These are phyloP conservation scores for Malurus melanocephalus DNA, from an alignment of 2,113 vertebrate genomes.

Conservation along the genomic window DNA sequence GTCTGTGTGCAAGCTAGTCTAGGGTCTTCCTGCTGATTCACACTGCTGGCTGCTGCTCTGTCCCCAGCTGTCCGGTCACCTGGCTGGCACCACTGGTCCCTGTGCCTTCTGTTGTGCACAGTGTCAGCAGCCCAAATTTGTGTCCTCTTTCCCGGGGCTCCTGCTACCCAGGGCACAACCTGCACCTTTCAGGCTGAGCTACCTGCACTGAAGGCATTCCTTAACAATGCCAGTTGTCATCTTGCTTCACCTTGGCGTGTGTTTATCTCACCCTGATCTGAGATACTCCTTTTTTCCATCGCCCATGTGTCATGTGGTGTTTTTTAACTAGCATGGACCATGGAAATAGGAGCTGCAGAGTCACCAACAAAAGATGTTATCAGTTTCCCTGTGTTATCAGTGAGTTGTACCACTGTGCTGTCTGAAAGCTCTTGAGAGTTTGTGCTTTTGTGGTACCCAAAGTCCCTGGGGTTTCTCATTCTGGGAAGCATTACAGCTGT, in stretches of 20 bases:
- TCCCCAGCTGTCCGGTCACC: neutral
- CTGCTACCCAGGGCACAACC: neutral
- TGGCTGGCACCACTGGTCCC: neutral
- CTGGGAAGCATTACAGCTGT: rapidly evolving
- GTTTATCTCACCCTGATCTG: neutral
- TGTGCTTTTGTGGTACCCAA: neutral
- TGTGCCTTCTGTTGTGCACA: neutral
- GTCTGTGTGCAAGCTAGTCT: neutral
- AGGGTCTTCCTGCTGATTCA: neutral
- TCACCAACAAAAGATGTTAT: neutral
- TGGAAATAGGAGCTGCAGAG: neutral
- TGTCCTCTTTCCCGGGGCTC: neutral
- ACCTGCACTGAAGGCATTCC: neutral
- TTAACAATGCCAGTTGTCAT: neutral
- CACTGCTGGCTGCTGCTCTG: neutral
- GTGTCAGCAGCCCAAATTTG: rapidly evolving
- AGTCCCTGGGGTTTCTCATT: neutral
- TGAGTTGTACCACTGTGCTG: neutral
- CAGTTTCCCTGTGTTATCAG: neutral
- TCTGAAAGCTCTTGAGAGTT: neutral
- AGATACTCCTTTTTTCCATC: neutral
- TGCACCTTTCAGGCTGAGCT: neutral
- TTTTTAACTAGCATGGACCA: neutral
- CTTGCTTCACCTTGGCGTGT: neutral
- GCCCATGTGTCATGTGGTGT: rapidly evolving